Conservation (phyloP, 2,113 vertebrate species). For the Psilopogon haemacephalus region DNA sequence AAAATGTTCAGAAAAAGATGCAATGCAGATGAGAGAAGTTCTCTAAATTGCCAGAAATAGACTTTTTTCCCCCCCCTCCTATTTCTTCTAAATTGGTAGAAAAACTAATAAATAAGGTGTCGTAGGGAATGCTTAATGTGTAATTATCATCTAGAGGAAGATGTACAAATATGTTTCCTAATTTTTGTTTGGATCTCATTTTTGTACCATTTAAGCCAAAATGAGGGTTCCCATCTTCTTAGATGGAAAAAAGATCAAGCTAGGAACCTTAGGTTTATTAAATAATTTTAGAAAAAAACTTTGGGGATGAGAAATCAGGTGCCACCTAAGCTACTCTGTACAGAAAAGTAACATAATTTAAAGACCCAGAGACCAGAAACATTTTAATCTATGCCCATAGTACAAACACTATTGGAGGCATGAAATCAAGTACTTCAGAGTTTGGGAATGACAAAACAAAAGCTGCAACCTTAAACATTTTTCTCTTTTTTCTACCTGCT, state of each 20-base stretch:
- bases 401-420: background rate
- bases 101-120: background rate
- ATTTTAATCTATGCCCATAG: background rate
- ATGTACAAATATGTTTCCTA: background rate
- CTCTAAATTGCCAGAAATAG: background rate
- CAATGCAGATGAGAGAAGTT: background rate
- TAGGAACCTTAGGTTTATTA: background rate
- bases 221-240: background rate
- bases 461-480: background rate
- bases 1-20: background rate
- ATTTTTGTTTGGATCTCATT: background rate
- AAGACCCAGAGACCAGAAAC: background rate
- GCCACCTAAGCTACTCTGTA: background rate
- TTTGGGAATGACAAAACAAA: background rate
- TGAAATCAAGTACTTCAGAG: background rate
- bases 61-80: rapidly evolving
- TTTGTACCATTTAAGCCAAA: background rate
- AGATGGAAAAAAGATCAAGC: background rate
- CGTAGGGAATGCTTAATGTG: background rate
- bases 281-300: background rate
- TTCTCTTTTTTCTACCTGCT: background rate
- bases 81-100: background rate
- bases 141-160: background rate
- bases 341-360: background rate
- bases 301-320: background rate